phyloP scores from a whole-genome alignment of 1,140 invertebrate species.

The Camponotus floridanus region DNA sequence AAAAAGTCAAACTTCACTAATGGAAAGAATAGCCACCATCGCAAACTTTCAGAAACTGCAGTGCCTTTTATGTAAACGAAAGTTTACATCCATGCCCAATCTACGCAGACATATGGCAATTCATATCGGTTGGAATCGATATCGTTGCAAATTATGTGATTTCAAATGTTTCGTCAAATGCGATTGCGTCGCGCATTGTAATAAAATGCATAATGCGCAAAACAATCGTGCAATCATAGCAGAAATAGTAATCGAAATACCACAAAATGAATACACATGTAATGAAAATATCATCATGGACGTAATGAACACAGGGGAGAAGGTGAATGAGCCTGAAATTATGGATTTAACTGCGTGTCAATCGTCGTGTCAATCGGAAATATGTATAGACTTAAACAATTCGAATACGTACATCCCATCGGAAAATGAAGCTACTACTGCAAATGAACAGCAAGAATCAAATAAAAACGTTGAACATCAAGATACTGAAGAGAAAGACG shows the following conservation, averaged over 20 bases:
- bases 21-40: slow-evolving; percentile 71
- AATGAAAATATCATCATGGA: slow-evolving; percentile 26
- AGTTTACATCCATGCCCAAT: slow-evolving; percentile 78
- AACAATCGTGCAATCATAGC: slow-evolving; percentile 73
- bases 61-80: slow-evolving; percentile 82
- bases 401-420: not conserved
- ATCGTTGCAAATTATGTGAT: slow-evolving; percentile 82
- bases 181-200: slow-evolving; percentile 82
- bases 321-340: not conserved
- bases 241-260: slow-evolving; percentile 78
- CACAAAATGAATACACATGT: slow-evolving; percentile 54
- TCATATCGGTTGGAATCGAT: slow-evolving; percentile 84
- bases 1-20: slow-evolving; percentile 42
- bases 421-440: not conserved
- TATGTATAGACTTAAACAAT: not conserved
- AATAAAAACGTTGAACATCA: not conserved
- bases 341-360: not conserved
- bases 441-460: not conserved
- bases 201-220: slow-evolving; percentile 79
- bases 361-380: not conserved
- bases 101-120: slow-evolving; percentile 83
- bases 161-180: slow-evolving; percentile 82
- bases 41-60: slow-evolving; percentile 75
- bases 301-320: not conserved
- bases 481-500: not conserved